phyloP scores from a whole-genome alignment of 1,140 invertebrate species.

The Drosophila erecta region DNA sequence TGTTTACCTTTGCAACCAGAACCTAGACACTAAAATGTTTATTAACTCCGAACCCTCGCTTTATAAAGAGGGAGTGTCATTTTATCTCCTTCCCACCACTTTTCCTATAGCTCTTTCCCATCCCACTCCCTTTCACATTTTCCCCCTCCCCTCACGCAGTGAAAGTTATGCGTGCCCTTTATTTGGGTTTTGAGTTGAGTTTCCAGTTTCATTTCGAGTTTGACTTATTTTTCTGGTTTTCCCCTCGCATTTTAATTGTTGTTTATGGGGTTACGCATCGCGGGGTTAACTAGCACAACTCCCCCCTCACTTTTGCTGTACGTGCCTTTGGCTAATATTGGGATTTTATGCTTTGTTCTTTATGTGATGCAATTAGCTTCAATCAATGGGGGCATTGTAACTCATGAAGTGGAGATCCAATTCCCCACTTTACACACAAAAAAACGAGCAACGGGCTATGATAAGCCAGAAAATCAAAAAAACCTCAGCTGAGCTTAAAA shows the following conservation, averaged over 20 bases:
- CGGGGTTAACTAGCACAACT: constrained; percentile 48
- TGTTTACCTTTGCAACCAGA: constrained; percentile 38
- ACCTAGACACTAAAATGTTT: constrained; percentile 59
- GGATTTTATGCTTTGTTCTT: constrained; percentile 43
- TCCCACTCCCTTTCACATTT: neutral
- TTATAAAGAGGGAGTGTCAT: constrained; percentile 9
- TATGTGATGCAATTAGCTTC: constrained; percentile 70
- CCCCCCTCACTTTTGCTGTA: constrained; percentile 10
- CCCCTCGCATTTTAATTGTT: constrained; percentile 58
- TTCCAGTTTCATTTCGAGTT: constrained; percentile 33
- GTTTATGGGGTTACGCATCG: constrained; percentile 31
- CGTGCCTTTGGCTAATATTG: constrained; percentile 44
- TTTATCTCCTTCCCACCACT: neutral
- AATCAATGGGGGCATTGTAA: constrained; percentile 65
- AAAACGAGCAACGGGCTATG: neutral
- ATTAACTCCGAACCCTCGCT: constrained; percentile 17
- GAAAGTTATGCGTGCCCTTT: constrained; percentile 58
- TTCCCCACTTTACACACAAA: neutral
- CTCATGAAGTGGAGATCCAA: constrained; percentile 14
- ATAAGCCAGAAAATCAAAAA: neutral
- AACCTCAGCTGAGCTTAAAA: neutral
- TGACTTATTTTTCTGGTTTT: constrained; percentile 35
- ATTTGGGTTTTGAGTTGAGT: constrained; percentile 14
- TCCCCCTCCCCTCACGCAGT: constrained; percentile 7
- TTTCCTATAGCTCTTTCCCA: constrained; percentile 1